Conservation (phyloP, 1,140 invertebrate species). For the Drosophila nigromelanica region DNA sequence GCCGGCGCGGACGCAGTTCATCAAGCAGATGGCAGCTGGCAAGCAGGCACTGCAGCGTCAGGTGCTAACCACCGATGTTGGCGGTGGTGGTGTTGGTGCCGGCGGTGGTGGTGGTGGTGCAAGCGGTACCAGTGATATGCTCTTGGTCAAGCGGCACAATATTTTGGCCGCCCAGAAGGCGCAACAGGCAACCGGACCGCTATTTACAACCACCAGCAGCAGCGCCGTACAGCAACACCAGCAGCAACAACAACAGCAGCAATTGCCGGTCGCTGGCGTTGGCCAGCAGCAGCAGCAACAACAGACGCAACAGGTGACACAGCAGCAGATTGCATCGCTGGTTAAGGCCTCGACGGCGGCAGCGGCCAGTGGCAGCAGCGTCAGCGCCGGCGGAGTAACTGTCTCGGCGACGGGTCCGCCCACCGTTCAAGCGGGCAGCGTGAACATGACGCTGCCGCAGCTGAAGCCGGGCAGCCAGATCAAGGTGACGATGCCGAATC, state of each 20-base stretch:
- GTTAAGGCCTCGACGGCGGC: conserved; percentile 84
- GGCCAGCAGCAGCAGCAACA: conserved; percentile 45
- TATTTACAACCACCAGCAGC: conserved; percentile 70
- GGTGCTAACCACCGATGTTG: conserved; percentile 88
- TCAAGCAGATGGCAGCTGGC: conserved; percentile 81
- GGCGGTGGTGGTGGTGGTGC: conserved; percentile 32
- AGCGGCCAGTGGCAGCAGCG: conserved; percentile 64
- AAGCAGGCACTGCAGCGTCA: conserved; percentile 85
- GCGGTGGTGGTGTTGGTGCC: conserved; percentile 33
- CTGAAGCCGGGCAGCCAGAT: conserved; percentile 81
- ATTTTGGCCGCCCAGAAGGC: conserved; percentile 85
- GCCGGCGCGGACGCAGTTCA: conserved; percentile 74
- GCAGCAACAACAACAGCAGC: conserved; percentile 33
- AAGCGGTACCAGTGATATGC: conserved; percentile 86
- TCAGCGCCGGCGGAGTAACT: conserved; percentile 65
- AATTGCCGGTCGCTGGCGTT: conserved; percentile 19
- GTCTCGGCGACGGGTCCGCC: conserved; percentile 84
- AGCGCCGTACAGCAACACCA: conserved; percentile 25
- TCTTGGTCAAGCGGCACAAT: conserved; percentile 88
- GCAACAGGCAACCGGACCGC: conserved; percentile 83
- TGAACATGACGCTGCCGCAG: conserved; percentile 83
- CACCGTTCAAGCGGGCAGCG: conserved; percentile 83
- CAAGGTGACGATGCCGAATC: conserved; percentile 86
- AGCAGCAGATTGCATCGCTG: conserved; percentile 75
- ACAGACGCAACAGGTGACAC: conserved; percentile 74